These are phyloP conservation scores for Xestia sexstrigata DNA, from an alignment of 2,888 invertebrate species.

Conservation along the genomic window DNA sequence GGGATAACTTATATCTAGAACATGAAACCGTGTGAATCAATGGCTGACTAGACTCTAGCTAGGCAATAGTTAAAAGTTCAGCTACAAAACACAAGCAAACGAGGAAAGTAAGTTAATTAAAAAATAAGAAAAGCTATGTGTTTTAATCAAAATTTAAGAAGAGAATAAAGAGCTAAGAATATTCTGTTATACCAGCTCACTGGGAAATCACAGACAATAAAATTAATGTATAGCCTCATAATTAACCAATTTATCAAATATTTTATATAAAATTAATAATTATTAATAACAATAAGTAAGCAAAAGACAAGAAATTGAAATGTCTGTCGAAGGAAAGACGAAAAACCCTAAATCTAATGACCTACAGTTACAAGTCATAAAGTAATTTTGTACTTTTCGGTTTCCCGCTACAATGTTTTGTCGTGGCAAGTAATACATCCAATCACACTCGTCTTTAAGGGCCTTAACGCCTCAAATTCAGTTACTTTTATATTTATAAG, in stretches of 20 bases:
- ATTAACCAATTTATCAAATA: conserved; percentile 58
- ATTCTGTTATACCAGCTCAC: conserved; percentile 64
- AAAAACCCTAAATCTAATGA: conserved; percentile 52
- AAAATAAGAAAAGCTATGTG: not conserved
- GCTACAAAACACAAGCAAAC: conserved; percentile 19
- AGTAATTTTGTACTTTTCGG: conserved; percentile 83
- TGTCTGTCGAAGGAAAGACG: conserved; percentile 18
- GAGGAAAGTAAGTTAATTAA: not conserved
- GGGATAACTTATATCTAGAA: conserved; percentile 51
- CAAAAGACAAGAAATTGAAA: conserved; percentile 46
- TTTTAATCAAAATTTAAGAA: not conserved
- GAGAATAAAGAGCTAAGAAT: conserved; percentile 6
- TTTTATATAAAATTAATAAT: conserved; percentile 54
- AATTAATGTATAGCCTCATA: conserved; percentile 72
- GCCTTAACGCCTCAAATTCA: conserved; percentile 71
- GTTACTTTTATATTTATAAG: conserved; percentile 80
- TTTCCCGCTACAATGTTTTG: conserved; percentile 64
- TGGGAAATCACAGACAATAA: conserved; percentile 72
- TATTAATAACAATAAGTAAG: conserved; percentile 49
- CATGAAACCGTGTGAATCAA: conserved; percentile 45
- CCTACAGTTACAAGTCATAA: conserved; percentile 61
- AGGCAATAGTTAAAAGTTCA: conserved; percentile 38
- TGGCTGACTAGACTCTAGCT: conserved; percentile 63
- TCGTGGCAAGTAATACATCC: conserved; percentile 70
- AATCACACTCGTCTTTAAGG: conserved; percentile 64